Evolutionary conservation across 2,888 invertebrate species (phyloP).

Genomic region (Nebria salina): DNA sequence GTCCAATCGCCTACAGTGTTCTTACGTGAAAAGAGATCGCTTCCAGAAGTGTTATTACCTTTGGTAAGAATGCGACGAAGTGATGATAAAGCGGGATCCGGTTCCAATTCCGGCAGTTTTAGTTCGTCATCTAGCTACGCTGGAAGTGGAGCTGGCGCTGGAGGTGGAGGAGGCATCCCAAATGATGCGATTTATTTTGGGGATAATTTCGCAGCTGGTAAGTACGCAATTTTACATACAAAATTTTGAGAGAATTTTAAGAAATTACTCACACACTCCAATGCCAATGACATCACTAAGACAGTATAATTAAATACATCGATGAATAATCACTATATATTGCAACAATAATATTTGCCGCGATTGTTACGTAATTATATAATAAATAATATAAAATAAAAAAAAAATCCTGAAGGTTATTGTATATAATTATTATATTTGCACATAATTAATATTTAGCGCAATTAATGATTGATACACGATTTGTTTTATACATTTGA

Average conservation of each 20-base stretch:
- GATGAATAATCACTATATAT: too few species aligned
- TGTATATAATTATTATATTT: too few species aligned
- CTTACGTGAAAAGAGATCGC: constrained; percentile 53
- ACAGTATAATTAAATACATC: too few species aligned
- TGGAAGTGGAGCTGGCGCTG: constrained; percentile 29
- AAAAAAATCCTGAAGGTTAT: too few species aligned
- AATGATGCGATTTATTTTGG: constrained; percentile 21
- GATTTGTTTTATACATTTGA: not conserved
- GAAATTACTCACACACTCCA: too few species aligned
- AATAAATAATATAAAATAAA: too few species aligned
- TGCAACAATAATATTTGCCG: too few species aligned
- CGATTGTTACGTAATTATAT: too few species aligned
- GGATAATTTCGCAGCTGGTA: constrained; percentile 30
- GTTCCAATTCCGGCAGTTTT: constrained; percentile 61
- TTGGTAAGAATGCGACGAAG: constrained; percentile 50
- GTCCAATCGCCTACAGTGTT: constrained; percentile 62
- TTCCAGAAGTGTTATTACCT: constrained; percentile 48
- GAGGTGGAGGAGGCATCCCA: not conserved
- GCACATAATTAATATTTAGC: too few species aligned
- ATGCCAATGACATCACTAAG: too few species aligned
- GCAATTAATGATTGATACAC: not conserved
- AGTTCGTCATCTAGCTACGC: constrained; percentile 38
- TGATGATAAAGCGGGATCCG: constrained; percentile 51
- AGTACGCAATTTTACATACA: not conserved
- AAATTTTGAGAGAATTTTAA: too few species aligned